Evolutionary conservation across 1,140 invertebrate genomes (phyloP), one percentile per base, ranked within the genome.

Genomic region (Tetramorium parvispinum): DNA sequence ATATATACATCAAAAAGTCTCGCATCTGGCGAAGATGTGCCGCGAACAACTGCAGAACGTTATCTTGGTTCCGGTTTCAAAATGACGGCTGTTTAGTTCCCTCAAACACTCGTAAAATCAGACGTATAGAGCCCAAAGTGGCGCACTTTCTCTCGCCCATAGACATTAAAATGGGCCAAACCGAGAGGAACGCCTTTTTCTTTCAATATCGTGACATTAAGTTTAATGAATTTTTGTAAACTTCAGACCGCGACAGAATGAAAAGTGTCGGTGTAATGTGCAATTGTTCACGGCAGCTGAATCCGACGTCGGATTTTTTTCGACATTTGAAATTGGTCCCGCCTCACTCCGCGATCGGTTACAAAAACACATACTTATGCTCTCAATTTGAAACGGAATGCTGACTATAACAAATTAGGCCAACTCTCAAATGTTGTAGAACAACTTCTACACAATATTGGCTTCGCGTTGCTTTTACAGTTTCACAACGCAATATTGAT

Each of bases 21-120:
- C 66, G 68, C 68, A 83, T 83, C 79, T 75, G 79, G 79, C 53
- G 40, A 83, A 83, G 79, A 83, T 49, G 79, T 75, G 68, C 40
- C 40, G 66, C 37, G 79, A 43, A 71, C 79, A 59, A 82, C 79
- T 83, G 79, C 55, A 49, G 46, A 83, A 59, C 40, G 55, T 73
- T 83, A 83, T 83, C 79, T 75, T 71, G 68, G 53, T 83, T 83
- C 66, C 79, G 79, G 68, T 73, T 82, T 82, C 53, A 73, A 82
- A 73, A 82, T 82, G 66, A 82, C 53, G 66, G 40, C 68, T 59
- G 79, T 75, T 83, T 83, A 83, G 53, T 55, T 83, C 40, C 68
- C 13, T 83, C 68, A 61, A 37, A 83, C 24, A 75, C 53, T 83
- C 55, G 8, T 61, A 83, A 83, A 75, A 75, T 83, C 79, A 13